phyloP scores from a whole-genome alignment of 2,113 vertebrate genomes.

The Solea solea region DNA sequence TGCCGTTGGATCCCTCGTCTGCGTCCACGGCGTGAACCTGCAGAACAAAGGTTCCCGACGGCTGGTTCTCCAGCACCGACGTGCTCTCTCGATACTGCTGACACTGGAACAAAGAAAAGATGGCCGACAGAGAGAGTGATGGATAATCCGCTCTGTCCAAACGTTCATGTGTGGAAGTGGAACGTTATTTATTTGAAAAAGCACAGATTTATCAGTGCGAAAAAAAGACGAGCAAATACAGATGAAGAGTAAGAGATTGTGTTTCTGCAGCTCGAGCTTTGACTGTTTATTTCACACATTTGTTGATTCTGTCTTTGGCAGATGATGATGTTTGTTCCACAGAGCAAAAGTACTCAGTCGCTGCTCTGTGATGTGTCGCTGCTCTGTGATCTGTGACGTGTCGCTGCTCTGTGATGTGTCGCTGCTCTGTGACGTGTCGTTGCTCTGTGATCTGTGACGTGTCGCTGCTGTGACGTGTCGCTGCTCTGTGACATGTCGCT shows the following conservation, averaged over 20 bases:
- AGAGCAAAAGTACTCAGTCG: neutral
- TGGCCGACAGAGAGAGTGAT: conserved; percentile 14
- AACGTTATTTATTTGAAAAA: conserved; percentile 20
- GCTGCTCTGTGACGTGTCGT: too few species aligned
- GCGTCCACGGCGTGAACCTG: conserved; percentile 89
- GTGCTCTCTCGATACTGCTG: conserved; percentile 86
- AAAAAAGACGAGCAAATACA: conserved; percentile 7
- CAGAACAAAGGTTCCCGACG: conserved; percentile 85
- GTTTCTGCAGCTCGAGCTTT: neutral
- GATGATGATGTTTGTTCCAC: neutral
- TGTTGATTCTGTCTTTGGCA: neutral
- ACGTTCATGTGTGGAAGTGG: conserved; percentile 13
- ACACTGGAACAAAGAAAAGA: conserved; percentile 76
- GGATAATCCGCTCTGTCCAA: neutral
- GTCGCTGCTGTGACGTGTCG: too few species aligned
- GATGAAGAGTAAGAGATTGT: neutral
- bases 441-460: too few species aligned
- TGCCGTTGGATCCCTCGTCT: conserved; percentile 89
- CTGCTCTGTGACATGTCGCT: too few species aligned
- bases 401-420: too few species aligned
- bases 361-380: neutral
- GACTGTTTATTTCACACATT: neutral
- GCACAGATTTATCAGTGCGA: conserved; percentile 7
- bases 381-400: neutral
- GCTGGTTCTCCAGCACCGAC: conserved; percentile 89